These are phyloP conservation scores for Rhodeus uyekii DNA, from an alignment of 2,797 vertebrate genomes.

Conservation along the genomic window DNA sequence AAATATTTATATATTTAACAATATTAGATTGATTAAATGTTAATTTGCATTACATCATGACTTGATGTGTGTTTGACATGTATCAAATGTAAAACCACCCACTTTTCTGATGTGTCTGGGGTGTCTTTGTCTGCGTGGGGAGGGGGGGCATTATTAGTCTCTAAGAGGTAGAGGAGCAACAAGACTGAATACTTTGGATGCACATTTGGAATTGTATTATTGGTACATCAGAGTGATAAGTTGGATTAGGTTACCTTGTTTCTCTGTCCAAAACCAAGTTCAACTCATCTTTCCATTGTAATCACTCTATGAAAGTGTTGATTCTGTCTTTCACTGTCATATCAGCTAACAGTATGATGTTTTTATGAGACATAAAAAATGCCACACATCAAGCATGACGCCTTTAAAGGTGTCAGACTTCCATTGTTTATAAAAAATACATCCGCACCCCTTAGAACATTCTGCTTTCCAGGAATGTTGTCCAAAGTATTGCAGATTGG, in stretches of 20 bases:
- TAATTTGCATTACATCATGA: constrained; percentile 54
- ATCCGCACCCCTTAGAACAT: constrained; percentile 38
- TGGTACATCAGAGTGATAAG: constrained; percentile 63
- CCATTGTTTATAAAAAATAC: constrained; percentile 46
- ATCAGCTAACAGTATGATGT: constrained; percentile 58
- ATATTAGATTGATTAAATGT: background rate
- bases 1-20: background rate
- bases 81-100: constrained; percentile 60
- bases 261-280: constrained; percentile 59
- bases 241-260: constrained; percentile 67
- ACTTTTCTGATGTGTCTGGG: constrained; percentile 61
- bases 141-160: constrained; percentile 54
- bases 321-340: constrained; percentile 63
- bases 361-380: constrained; percentile 58
- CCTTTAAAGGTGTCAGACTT: constrained; percentile 46
- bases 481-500: constrained; percentile 52
- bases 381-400: constrained; percentile 50
- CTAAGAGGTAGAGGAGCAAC: constrained; percentile 28
- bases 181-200: constrained; percentile 70
- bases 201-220: constrained; percentile 65
- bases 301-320: constrained; percentile 56
- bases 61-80: constrained; percentile 56
- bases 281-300: constrained; percentile 50
- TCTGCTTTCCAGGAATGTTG: constrained; percentile 49
- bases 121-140: too few species aligned